Evolutionary conservation across 1,140 invertebrate species (phyloP).

Genomic region (Listronotus bonariensis): DNA sequence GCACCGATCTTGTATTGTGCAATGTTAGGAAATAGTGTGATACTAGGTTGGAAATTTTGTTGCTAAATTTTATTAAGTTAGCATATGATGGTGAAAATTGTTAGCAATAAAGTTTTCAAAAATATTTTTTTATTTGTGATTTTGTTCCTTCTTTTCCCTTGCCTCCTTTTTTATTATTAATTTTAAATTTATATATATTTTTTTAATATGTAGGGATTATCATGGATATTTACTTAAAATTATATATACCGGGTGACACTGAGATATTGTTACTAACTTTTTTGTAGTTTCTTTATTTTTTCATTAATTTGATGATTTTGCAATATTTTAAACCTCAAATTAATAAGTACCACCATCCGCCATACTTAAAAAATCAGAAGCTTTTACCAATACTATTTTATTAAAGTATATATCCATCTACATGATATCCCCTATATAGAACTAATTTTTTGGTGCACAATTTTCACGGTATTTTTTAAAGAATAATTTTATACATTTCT

Average conservation of each 20-base stretch:
- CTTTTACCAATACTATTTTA: no score
- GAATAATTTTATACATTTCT: background rate
- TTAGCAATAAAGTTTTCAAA: slow-evolving; percentile 38
- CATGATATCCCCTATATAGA: background rate
- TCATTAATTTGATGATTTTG: no score
- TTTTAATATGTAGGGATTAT: background rate
- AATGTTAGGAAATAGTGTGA: slow-evolving; percentile 38
- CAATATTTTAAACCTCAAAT: no score
- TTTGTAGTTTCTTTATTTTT: no score
- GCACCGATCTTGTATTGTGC: slow-evolving; percentile 27
- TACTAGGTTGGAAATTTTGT: slow-evolving; percentile 36
- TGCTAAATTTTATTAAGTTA: slow-evolving; percentile 23
- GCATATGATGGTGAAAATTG: slow-evolving; percentile 15
- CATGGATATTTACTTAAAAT: background rate
- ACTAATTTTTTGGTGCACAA: slow-evolving; percentile 5
- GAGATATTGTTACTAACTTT: no score
- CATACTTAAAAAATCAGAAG: no score
- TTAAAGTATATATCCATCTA: no score
- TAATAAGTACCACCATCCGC: no score
- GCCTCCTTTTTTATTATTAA: slow-evolving; percentile 9
- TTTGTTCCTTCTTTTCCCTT: slow-evolving; percentile 31
- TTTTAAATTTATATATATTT: slow-evolving; percentile 7
- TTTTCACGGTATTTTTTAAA: background rate
- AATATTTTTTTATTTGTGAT: slow-evolving; percentile 32
- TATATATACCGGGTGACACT: no score